Conservation (phyloP, 37 sponge, comb jelly and placozoan species). For the Axinella damicornis region DNA sequence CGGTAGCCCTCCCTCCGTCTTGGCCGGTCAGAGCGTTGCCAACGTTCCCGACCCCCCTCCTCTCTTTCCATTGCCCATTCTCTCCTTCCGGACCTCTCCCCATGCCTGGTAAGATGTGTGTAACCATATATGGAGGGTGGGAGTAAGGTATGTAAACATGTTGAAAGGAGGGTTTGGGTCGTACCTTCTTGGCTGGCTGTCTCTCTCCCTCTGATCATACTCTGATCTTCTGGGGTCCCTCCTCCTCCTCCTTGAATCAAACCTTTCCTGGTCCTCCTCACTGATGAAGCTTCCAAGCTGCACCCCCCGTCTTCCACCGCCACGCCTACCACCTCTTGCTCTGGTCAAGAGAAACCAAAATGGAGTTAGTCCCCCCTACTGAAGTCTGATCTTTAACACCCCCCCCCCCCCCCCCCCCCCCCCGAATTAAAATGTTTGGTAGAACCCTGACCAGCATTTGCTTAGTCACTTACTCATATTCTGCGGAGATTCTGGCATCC, state of each 20-base stretch:
- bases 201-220: constrained; percentile 1
- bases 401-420: too few relatives aligned
- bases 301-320: constrained; percentile 9
- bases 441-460: not conserved
- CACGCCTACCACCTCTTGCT: constrained; percentile 7
- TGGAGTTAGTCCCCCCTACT: too few relatives aligned
- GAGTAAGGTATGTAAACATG: too few relatives aligned
- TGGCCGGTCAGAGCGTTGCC: not conserved
- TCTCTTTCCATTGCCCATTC: not conserved
- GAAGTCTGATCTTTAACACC: too few relatives aligned
- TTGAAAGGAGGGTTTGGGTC: too few relatives aligned
- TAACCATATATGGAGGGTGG: too few relatives aligned
- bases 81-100: too few relatives aligned
- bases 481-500: not conserved
- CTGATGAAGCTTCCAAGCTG: not conserved
- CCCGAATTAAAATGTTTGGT: too few relatives aligned
- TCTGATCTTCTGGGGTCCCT: not conserved
- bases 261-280: not conserved
- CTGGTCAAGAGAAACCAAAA: not conserved
- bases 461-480: not conserved
- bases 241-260: not conserved
- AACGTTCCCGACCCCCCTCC: constrained; percentile 3
- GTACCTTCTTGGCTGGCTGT: too few relatives aligned
- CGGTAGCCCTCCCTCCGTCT: too few relatives aligned
- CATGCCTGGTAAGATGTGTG: too few relatives aligned